These are phyloP conservation scores for Butastur rufipennis DNA, from an alignment of 2,113 vertebrate species.

Conservation along the genomic window DNA sequence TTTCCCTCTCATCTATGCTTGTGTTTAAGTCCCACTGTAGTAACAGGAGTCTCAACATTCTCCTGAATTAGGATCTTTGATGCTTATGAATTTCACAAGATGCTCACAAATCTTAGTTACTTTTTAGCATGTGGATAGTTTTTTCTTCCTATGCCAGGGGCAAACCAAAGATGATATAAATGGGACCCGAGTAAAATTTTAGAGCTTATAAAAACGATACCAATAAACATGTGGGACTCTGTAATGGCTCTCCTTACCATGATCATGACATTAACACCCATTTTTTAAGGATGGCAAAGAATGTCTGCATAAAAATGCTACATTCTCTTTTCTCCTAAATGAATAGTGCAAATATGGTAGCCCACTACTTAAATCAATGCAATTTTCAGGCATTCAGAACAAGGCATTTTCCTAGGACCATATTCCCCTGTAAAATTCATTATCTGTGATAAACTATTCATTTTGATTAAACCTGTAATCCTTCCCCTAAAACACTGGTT, in stretches of 20 bases:
- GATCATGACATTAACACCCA: not conserved
- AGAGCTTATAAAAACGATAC: not conserved
- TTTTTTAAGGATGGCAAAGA: not conserved
- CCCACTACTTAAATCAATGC: constrained; percentile 48
- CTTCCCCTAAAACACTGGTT: constrained; percentile 38
- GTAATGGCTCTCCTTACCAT: not conserved
- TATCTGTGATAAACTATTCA: constrained; percentile 59
- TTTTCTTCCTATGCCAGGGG: not conserved
- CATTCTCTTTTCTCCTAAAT: not conserved
- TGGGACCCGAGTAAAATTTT: not conserved
- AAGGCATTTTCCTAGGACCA: constrained; percentile 22
- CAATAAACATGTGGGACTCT: not conserved
- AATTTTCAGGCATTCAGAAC: constrained; percentile 66
- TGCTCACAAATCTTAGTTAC: not conserved
- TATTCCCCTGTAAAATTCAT: constrained; percentile 40
- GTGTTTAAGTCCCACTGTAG: not conserved
- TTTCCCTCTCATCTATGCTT: not conserved
- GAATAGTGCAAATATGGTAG: constrained; percentile 45
- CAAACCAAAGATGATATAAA: not conserved
- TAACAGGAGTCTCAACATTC: not conserved
- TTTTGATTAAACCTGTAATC: constrained; percentile 66
- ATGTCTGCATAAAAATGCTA: constrained; percentile 3
- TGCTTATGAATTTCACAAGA: not conserved
- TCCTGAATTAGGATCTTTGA: not conserved
- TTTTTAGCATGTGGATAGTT: not conserved